Evolutionary conservation across 2,888 invertebrate genomes (phyloP).

Genomic region (Anagyrus pseudococci): DNA sequence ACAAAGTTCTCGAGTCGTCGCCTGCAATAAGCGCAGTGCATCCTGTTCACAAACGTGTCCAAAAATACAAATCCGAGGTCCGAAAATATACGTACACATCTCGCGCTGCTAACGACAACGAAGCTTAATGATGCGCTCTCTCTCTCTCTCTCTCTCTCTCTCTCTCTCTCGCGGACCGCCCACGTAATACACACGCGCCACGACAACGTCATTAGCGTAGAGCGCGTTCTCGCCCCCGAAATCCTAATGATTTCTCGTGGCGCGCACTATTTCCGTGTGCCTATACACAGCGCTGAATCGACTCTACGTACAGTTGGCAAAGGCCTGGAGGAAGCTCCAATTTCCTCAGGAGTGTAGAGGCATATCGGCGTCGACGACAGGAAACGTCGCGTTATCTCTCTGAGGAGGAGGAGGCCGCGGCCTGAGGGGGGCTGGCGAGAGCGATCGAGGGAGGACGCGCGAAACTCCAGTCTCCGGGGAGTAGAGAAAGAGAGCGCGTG

Average conservation of each 20-base stretch:
- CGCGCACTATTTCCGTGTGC: slow-evolving; percentile 30
- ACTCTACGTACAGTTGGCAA: too few relatives aligned
- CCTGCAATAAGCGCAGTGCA: too few relatives aligned
- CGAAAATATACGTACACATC: neutral
- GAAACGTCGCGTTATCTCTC: slow-evolving; percentile 57
- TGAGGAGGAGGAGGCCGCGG: too few relatives aligned
- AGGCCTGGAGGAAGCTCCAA: too few relatives aligned
- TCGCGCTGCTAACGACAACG: slow-evolving; percentile 8
- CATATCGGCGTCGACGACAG: slow-evolving; percentile 51
- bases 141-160: too few relatives aligned
- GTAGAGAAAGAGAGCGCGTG: too few relatives aligned
- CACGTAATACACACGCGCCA: slow-evolving; percentile 46
- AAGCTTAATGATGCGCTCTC: too few relatives aligned
- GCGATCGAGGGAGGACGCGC: slow-evolving; percentile 15
- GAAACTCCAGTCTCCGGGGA: slow-evolving; percentile 34
- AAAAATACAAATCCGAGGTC: neutral
- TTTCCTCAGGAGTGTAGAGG: too few relatives aligned
- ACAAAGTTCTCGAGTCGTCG: neutral
- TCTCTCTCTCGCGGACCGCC: too few relatives aligned
- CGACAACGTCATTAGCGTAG: slow-evolving; percentile 30
- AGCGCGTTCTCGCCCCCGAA: slow-evolving; percentile 21
- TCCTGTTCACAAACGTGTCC: too few relatives aligned
- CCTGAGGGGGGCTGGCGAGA: slow-evolving; percentile 42
- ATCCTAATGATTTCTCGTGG: slow-evolving; percentile 31
- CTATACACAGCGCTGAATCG: too few relatives aligned